Percentiles rank a stretch among this genome's conserved stretches.
These are phyloP conservation scores for Athalia circularis DNA, from an alignment of 2,888 invertebrate genomes.

Conservation along the genomic window DNA sequence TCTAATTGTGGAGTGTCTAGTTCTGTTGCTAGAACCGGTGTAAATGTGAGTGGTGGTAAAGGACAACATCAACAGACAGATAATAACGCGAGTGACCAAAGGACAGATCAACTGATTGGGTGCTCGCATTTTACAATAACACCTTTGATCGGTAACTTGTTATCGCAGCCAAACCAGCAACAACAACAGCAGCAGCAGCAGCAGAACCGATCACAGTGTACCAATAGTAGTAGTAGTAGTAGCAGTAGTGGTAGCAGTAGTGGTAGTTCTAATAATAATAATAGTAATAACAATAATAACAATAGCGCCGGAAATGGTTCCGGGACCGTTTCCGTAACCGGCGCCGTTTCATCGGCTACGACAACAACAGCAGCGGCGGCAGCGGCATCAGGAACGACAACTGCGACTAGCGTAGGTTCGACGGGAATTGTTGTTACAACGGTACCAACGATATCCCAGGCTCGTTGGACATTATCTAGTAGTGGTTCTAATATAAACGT, in stretches of 20 bases:
- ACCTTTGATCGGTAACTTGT: conserved; percentile 61
- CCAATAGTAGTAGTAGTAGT: conserved; percentile 45
- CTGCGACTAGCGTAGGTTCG: background rate
- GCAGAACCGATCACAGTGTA: conserved; percentile 34
- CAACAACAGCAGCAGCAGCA: too few relatives aligned
- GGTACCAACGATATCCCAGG: conserved; percentile 4
- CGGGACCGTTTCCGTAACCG: conserved; percentile 55
- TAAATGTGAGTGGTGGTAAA: conserved; percentile 32
- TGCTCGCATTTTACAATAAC: conserved; percentile 69
- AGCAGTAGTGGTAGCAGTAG: conserved; percentile 44
- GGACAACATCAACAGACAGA: conserved; percentile 47
- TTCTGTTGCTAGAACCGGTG: conserved; percentile 45
- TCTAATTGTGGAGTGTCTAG: conserved; percentile 42
- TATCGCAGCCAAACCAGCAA: conserved; percentile 55
- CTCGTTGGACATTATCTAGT: conserved; percentile 15
- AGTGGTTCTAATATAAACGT: background rate
- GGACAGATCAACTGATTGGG: conserved; percentile 65
- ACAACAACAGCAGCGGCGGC: conserved; percentile 46
- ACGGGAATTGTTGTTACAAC: background rate
- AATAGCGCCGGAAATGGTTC: conserved; percentile 11
- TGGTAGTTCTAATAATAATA: conserved; percentile 50
- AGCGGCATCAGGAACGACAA: conserved; percentile 36
- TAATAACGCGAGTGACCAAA: conserved; percentile 58
- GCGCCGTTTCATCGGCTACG: conserved; percentile 49
- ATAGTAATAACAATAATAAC: conserved; percentile 39